Percentiles rank a stretch among this genome's conserved stretches.
Conservation (phyloP, 2,113 vertebrate genomes). For the Oryzias melastigma region DNA sequence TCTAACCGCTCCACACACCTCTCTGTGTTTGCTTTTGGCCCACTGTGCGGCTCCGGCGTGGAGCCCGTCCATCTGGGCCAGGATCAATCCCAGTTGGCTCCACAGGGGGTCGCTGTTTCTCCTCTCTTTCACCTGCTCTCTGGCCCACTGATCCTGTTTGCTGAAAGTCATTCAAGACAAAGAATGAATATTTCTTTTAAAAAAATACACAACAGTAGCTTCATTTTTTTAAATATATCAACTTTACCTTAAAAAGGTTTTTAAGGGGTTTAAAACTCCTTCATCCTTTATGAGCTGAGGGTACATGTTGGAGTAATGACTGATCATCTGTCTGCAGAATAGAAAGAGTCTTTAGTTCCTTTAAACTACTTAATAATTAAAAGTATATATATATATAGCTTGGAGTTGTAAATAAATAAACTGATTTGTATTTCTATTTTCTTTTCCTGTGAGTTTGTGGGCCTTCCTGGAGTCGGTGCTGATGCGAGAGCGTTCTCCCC, state of each 20-base stretch:
- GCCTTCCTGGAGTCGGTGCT: background rate
- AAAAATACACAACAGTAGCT: background rate
- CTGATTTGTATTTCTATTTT: too few relatives aligned
- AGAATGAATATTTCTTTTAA: background rate
- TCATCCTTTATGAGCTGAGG: conserved; percentile 83
- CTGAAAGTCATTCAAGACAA: conserved; percentile 57
- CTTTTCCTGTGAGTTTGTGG: too few relatives aligned
- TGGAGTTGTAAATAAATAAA: too few relatives aligned
- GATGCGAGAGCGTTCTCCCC: conserved; percentile 28
- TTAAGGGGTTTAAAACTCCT: conserved; percentile 71
- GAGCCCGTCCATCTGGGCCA: conserved; percentile 85
- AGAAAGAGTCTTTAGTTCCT: conserved; percentile 18
- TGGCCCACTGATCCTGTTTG: conserved; percentile 84
- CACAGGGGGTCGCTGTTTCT: conserved; percentile 78
- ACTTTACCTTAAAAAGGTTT: conserved; percentile 80
- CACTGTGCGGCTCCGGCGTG: conserved; percentile 81
- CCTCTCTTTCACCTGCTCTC: conserved; percentile 76
- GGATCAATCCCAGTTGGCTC: conserved; percentile 82
- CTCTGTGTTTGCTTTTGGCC: conserved; percentile 72
- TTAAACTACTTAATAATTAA: too few relatives aligned
- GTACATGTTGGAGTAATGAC: conserved; percentile 86
- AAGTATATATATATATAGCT: too few relatives aligned
- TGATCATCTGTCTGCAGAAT: conserved; percentile 82
- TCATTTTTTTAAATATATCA: background rate
- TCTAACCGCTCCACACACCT: conserved; percentile 56